phyloP scores from a whole-genome alignment of 1,140 invertebrate genomes.

The Lucilia sericata region DNA sequence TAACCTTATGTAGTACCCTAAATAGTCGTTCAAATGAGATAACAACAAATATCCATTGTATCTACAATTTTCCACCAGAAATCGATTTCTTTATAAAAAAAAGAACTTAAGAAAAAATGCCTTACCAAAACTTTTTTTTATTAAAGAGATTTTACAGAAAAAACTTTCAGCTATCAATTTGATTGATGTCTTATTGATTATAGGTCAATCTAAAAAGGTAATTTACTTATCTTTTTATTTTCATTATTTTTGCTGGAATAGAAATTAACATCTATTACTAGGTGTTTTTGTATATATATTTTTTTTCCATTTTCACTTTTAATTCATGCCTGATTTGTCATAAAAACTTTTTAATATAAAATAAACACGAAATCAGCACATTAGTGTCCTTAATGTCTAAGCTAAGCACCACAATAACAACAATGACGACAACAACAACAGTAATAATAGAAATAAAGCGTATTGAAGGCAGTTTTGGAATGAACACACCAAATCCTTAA shows the following conservation, averaged over 20 bases:
- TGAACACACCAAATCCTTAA: neutral
- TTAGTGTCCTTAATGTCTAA: constrained; percentile 1
- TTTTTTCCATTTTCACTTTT: neutral
- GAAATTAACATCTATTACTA: neutral
- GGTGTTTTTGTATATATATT: neutral
- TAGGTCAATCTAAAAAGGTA: neutral
- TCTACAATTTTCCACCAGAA: too few species aligned
- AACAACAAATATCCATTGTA: too few species aligned
- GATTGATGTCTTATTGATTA: constrained; percentile 4
- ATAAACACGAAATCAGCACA: constrained; percentile 16
- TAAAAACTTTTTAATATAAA: constrained; percentile 1
- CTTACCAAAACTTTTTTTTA: too few species aligned
- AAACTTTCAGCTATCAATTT: neutral
- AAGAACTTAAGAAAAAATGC: too few species aligned
- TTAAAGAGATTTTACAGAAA: neutral
- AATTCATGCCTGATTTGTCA: neutral
- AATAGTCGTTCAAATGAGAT: too few species aligned
- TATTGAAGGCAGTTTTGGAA: too few species aligned
- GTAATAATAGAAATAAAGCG: neutral
- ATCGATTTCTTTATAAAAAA: too few species aligned
- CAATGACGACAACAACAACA: neutral
- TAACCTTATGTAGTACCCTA: too few species aligned
- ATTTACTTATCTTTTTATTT: constrained; percentile 5
- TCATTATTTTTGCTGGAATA: neutral
- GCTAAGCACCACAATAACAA: neutral